phyloP scores from a whole-genome alignment of 2,888 invertebrate species.

The Mylabris sibirica region DNA sequence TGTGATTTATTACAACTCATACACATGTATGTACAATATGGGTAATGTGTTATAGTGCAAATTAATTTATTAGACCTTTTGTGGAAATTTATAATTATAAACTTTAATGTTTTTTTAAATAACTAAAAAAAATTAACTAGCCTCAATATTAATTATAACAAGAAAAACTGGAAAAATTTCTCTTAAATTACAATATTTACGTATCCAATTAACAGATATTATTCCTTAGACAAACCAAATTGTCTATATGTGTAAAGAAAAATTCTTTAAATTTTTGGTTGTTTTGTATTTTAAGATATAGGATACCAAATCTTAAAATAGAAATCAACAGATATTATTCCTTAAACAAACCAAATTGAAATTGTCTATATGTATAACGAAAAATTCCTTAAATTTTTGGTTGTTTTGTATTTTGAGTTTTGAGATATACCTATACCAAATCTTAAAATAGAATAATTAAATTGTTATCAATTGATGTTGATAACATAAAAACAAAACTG shows the following conservation, averaged over 20 bases:
- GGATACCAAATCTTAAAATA: too few species aligned
- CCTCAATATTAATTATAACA: not conserved
- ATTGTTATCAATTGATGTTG: not conserved
- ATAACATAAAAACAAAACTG: constrained; percentile 1
- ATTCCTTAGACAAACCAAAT: not conserved
- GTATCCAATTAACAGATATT: not conserved
- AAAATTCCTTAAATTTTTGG: not conserved
- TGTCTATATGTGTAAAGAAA: not conserved
- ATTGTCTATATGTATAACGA: not conserved
- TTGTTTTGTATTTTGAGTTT: not conserved
- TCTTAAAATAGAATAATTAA: constrained; percentile 31
- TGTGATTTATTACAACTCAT: too few species aligned
- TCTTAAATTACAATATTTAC: not conserved
- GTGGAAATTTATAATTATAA: not conserved
- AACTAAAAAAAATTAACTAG: too few species aligned
- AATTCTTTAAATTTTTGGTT: not conserved
- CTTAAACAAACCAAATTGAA: not conserved
- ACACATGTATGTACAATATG: too few species aligned
- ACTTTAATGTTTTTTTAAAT: not conserved
- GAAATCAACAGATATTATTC: not conserved
- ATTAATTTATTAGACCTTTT: not conserved
- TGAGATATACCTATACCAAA: not conserved
- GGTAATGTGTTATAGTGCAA: not conserved
- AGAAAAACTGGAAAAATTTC: not conserved
- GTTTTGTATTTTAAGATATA: not conserved